Evolutionary conservation across 2,888 invertebrate species (phyloP).

Genomic region (Xiphydria camelus): DNA sequence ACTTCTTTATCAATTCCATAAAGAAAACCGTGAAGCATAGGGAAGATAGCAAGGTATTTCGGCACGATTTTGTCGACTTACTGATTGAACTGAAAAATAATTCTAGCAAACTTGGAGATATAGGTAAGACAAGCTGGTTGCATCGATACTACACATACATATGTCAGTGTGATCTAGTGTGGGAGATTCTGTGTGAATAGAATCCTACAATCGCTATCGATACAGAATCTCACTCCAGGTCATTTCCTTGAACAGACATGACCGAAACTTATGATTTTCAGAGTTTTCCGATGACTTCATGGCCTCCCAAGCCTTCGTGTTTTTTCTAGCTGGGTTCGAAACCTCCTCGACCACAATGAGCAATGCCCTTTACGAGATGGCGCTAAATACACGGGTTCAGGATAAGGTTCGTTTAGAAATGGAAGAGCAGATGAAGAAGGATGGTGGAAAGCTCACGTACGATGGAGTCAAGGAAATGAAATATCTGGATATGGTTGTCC

Average conservation of each 20-base stretch:
- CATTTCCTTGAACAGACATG: no score
- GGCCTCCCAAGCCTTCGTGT: slow-evolving; percentile 38
- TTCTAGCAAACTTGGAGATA: slow-evolving; percentile 30
- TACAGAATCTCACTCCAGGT: no score
- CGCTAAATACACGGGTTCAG: slow-evolving; percentile 27
- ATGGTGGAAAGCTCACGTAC: slow-evolving; percentile 6
- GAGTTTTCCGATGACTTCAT: slow-evolving; percentile 34
- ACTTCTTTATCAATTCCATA: slow-evolving; percentile 47
- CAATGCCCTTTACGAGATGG: slow-evolving; percentile 30
- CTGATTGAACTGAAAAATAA: slow-evolving; percentile 46
- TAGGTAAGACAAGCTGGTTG: no score
- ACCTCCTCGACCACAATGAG: slow-evolving; percentile 34
- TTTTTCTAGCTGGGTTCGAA: slow-evolving; percentile 44
- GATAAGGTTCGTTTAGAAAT: slow-evolving; percentile 32
- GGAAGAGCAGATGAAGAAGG: not conserved
- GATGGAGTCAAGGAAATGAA: slow-evolving; percentile 9
- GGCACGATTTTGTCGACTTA: slow-evolving; percentile 58
- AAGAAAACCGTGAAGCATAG: slow-evolving; percentile 51
- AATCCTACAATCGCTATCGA: no score
- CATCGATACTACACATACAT: no score
- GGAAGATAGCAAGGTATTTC: slow-evolving; percentile 47
- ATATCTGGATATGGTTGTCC: slow-evolving; percentile 12
- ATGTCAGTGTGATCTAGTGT: no score
- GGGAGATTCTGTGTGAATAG: no score
- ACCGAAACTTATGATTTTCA: slow-evolving; percentile 12